Evolutionary conservation across 2,113 vertebrate species (phyloP).

Genomic region (Syrrhaptes paradoxus): DNA sequence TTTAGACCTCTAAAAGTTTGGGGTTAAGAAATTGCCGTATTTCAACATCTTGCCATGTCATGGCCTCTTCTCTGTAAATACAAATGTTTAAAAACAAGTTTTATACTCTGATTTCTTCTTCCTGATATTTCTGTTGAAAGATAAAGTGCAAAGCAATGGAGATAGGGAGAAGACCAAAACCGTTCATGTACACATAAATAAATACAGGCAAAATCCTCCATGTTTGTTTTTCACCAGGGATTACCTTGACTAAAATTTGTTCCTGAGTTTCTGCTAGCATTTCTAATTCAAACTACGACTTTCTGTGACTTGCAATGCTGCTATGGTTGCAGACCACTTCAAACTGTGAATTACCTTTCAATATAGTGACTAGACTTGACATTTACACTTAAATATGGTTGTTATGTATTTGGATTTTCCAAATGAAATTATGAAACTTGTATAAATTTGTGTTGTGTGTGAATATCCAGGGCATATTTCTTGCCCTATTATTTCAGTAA

Average conservation of each 20-base stretch:
- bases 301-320: background rate
- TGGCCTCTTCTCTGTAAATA: constrained; percentile 34
- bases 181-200: background rate
- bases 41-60: constrained; percentile 36
- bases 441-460: background rate
- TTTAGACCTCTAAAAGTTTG: constrained; percentile 52
- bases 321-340: background rate
- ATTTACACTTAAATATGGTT: background rate
- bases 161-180: background rate
- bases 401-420: background rate
- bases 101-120: constrained; percentile 9
- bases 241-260: background rate
- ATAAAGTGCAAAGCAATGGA: background rate
- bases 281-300: background rate
- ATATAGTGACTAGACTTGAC: background rate
- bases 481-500: background rate
- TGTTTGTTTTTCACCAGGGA: background rate
- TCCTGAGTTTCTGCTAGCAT: background rate
- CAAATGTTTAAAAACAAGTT: constrained; percentile 36
- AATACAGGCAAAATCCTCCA: background rate
- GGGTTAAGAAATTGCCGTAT: constrained; percentile 38
- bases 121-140: constrained; percentile 6
- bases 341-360: background rate
- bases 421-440: background rate
- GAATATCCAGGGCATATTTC: background rate